Conservation (phyloP, 2,888 invertebrate genomes). For the Mayetiola destructor region DNA sequence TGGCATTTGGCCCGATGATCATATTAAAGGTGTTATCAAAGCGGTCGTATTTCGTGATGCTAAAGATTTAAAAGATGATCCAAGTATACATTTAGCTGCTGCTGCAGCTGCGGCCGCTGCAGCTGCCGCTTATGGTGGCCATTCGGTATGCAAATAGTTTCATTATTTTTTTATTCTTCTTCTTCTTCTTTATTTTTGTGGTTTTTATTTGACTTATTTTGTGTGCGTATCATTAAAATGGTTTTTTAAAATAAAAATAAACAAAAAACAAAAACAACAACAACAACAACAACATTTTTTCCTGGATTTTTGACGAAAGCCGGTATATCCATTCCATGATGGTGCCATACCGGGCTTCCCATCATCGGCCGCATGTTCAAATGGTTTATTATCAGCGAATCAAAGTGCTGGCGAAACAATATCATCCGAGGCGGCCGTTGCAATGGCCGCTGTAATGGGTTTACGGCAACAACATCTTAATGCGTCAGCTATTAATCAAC, state of each 20-base stretch:
- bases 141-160: slow-evolving; percentile 36
- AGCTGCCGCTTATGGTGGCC: slow-evolving; percentile 38
- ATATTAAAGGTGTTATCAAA: slow-evolving; percentile 77
- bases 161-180: neutral
- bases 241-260: too few species aligned
- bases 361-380: slow-evolving; percentile 36
- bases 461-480: slow-evolving; percentile 65
- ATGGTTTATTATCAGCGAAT: slow-evolving; percentile 41
- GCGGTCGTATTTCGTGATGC: slow-evolving; percentile 85
- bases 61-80: slow-evolving; percentile 64
- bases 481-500: slow-evolving; percentile 48
- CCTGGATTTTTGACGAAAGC: slow-evolving; percentile 28
- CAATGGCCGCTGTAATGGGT: slow-evolving; percentile 73
- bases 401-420: slow-evolving; percentile 38
- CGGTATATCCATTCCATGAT: slow-evolving; percentile 46
- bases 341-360: slow-evolving; percentile 39
- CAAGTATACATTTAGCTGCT: slow-evolving; percentile 35
- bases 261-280: too few species aligned
- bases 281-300: slow-evolving; percentile 25
- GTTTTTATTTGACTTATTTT: slow-evolving; percentile 25
- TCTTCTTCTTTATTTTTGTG: slow-evolving; percentile 26
- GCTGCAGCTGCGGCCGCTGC: neutral
- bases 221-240: slow-evolving; percentile 32
- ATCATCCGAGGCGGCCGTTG: slow-evolving; percentile 62
- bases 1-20: slow-evolving; percentile 88